Percentiles rank a stretch among this genome's conserved stretches.
Evolutionary conservation across 2,888 invertebrate species (phyloP).

Genomic region (Hydrotaea cyrtoneurina): DNA sequence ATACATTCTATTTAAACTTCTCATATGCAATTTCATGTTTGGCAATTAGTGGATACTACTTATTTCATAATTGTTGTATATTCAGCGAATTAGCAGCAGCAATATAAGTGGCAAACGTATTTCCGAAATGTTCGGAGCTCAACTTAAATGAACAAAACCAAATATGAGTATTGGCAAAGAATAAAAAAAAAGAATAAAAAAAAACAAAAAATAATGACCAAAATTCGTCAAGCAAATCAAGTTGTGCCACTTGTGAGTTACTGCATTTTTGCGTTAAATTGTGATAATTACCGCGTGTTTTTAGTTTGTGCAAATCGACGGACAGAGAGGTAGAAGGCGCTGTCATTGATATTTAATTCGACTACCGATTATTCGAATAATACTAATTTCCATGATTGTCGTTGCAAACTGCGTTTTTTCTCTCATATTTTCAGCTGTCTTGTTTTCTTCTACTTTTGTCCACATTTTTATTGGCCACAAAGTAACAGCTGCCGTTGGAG

Average conservation of each 20-base stretch:
- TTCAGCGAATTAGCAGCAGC: not conserved
- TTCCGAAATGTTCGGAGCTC: too few relatives aligned
- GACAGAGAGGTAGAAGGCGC: not conserved
- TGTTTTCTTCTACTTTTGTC: not conserved
- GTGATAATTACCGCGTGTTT: conserved; percentile 27
- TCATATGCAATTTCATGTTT: not conserved
- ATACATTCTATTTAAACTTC: not conserved
- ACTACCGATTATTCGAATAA: conserved; percentile 6
- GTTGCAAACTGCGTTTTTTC: not conserved
- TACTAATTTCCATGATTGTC: not conserved
- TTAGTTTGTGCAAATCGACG: not conserved
- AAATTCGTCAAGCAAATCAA: not conserved
- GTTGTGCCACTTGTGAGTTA: conserved; percentile 5
- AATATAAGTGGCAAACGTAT: too few relatives aligned
- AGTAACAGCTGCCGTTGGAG: not conserved
- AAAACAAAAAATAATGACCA: not conserved
- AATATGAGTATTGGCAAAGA: not conserved
- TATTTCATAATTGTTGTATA: conserved; percentile 19
- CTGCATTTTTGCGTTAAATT: conserved; percentile 25
- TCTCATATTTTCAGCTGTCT: not conserved
- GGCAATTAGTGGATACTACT: not conserved
- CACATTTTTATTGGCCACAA: not conserved
- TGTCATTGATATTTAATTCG: conserved; percentile 30
- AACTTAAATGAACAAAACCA: not conserved
- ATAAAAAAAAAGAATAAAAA: not conserved